Evolutionary conservation across 2,797 vertebrate species (phyloP), one percentile per base, ranked within the genome.

Genomic region (Enteromius fasciolatus): DNA sequence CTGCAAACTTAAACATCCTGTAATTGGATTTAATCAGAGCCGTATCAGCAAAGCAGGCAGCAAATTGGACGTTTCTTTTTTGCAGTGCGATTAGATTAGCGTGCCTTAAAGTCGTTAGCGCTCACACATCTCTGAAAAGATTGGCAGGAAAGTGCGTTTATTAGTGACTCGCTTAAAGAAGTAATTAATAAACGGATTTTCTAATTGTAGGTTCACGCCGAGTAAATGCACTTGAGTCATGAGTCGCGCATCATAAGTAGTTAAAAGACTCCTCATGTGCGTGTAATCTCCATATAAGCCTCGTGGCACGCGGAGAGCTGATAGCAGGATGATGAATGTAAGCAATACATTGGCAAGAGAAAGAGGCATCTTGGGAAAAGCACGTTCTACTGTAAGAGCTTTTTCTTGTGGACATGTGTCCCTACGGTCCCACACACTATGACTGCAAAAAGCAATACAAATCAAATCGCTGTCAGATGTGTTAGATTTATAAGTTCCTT

Each of bases 401-500:
- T 78, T 80, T 85, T 64, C n/a, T 67, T 75, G 73, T 81, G 83
- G 73, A 73, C 57, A 54, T 57, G 44, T 69, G 67, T 85, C 78
- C 76, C 70, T 63, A 7, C 8, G 76, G 81, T 59, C 59, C 31
- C 41, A 41, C 48, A 41, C 68, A 44, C 44, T 63, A 76, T 28
- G 52, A 76, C 66, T 79, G 70, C 23, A 70, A 81, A 86, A 83
- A 85, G 76, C 78, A 77, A 82, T 88, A 85, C 83, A 81, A 85
- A 86, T 85, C 83, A 84, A 86, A 85, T 86, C 44, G 72, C 41
- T 84, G 85, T 74, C 74, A 63, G 52, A 85, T 76, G 79, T 84
- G 85, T 87, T 80, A 68, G 83, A 85, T 88, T 85, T 86, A 84
- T 82, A 84, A 73, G 81, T 70, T 78, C 46, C 54, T 84, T 88